A percentile compares a stretch with the other conserved stretches of the same genome.
phyloP scores from a whole-genome alignment of 2,888 invertebrate genomes.

The Cepaea hortensis region DNA sequence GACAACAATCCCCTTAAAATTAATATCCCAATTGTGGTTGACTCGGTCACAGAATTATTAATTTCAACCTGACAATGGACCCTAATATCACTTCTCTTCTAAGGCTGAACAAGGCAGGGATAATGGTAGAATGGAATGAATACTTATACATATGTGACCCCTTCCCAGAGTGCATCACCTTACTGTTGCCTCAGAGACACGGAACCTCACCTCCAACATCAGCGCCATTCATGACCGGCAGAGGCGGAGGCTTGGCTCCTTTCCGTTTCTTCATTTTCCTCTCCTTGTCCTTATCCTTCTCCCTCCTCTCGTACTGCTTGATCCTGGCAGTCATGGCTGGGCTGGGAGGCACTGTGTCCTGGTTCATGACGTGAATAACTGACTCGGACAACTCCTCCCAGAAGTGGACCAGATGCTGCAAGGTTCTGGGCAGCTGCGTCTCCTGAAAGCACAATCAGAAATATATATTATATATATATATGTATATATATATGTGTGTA shows the following conservation, averaged over 20 bases:
- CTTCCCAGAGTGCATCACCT: too few relatives aligned
- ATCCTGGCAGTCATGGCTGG: conserved; percentile 76
- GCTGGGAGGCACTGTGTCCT: conserved; percentile 81
- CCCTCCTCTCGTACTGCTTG: conserved; percentile 68
- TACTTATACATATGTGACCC: too few relatives aligned
- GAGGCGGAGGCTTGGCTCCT: conserved; percentile 75
- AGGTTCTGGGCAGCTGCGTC: conserved; percentile 85
- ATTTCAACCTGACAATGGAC: too few relatives aligned
- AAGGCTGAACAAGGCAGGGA: too few relatives aligned
- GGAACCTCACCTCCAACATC: conserved; percentile 22
- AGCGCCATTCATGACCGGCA: conserved; percentile 59
- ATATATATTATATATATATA: background rate
- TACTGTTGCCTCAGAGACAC: too few relatives aligned
- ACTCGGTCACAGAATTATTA: too few relatives aligned
- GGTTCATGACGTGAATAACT: conserved; percentile 78
- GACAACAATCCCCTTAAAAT: too few relatives aligned
- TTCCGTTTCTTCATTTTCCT: conserved; percentile 80
- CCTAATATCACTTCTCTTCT: too few relatives aligned
- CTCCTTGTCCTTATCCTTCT: conserved; percentile 71
- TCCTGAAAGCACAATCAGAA: conserved; percentile 56
- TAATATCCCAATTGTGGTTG: too few relatives aligned
- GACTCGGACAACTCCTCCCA: conserved; percentile 89
- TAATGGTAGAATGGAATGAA: too few relatives aligned
- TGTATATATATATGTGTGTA: background rate
- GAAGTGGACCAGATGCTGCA: conserved; percentile 88